Percentiles rank a stretch among this genome's conserved stretches.
These are phyloP conservation scores for Portevinia maculata DNA, from an alignment of 2,888 invertebrate genomes.

Conservation along the genomic window DNA sequence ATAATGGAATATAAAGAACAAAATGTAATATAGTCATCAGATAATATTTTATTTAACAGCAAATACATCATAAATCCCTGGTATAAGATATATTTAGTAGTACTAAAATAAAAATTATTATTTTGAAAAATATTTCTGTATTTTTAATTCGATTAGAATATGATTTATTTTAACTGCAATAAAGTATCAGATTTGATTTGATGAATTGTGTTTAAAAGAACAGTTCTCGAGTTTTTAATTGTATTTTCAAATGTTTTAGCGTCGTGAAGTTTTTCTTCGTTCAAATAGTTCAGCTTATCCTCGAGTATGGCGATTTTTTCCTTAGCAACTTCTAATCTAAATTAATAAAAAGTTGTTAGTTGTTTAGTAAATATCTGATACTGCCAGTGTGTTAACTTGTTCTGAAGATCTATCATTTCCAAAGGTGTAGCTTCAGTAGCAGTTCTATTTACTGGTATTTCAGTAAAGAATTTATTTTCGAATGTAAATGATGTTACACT, in stretches of 20 bases:
- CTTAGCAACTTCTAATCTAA: conserved; percentile 79
- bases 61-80: conserved; percentile 54
- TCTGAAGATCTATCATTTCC: conserved; percentile 77
- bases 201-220: conserved; percentile 79
- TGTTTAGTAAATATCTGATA: no score
- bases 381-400: conserved; percentile 79
- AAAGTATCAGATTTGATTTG: conserved; percentile 1
- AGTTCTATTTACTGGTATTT: background rate
- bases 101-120: conserved; percentile 58
- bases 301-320: conserved; percentile 80
- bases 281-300: conserved; percentile 79
- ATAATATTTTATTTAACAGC: conserved; percentile 64
- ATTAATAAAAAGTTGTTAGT: conserved; percentile 33
- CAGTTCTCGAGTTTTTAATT: conserved; percentile 79
- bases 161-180: background rate
- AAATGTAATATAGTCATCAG: conserved; percentile 69
- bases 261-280: conserved; percentile 80
- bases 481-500: conserved; percentile 79
- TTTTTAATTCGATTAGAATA: background rate
- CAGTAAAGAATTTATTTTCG: conserved; percentile 77
- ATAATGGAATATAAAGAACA: conserved; percentile 31
- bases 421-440: background rate
- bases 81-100: conserved; percentile 66
- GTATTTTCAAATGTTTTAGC: conserved; percentile 80
- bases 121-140: conserved; percentile 32